phyloP scores from a whole-genome alignment of 2,888 invertebrate species.

The Rhodophaea formosa region DNA sequence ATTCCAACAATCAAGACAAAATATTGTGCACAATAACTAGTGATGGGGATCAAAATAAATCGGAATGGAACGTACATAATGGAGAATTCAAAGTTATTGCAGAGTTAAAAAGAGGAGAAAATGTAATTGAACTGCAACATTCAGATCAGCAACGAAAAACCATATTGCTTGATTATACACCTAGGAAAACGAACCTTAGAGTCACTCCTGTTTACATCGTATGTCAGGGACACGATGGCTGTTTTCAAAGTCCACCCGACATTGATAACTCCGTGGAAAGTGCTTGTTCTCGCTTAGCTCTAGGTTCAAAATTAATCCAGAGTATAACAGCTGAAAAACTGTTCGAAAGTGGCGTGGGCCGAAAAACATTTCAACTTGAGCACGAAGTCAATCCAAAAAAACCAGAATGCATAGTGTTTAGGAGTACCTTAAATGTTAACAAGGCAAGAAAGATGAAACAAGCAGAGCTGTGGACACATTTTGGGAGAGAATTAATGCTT shows the following conservation, averaged over 20 bases:
- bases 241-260: slow-evolving; percentile 85
- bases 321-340: slow-evolving; percentile 93
- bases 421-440: slow-evolving; percentile 85
- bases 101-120: slow-evolving; percentile 83
- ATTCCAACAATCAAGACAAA: slow-evolving; percentile 65
- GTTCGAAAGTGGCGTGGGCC: slow-evolving; percentile 87
- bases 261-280: slow-evolving; percentile 85
- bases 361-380: slow-evolving; percentile 91
- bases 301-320: slow-evolving; percentile 91
- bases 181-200: slow-evolving; percentile 80
- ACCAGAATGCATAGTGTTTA: slow-evolving; percentile 86
- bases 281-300: slow-evolving; percentile 87
- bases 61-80: slow-evolving; percentile 83
- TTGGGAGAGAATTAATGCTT: slow-evolving; percentile 92
- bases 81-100: slow-evolving; percentile 86
- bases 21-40: slow-evolving; percentile 64
- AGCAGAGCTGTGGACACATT: slow-evolving; percentile 90
- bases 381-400: slow-evolving; percentile 79
- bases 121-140: slow-evolving; percentile 82
- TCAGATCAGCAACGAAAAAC: slow-evolving; percentile 65
- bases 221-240: slow-evolving; percentile 89
- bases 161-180: slow-evolving; percentile 79
- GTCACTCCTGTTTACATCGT: slow-evolving; percentile 92
- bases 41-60: slow-evolving; percentile 59
- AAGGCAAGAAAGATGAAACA: slow-evolving; percentile 87